Conservation (phyloP, 2,888 invertebrate species). For the Gymnocheta viridis region DNA sequence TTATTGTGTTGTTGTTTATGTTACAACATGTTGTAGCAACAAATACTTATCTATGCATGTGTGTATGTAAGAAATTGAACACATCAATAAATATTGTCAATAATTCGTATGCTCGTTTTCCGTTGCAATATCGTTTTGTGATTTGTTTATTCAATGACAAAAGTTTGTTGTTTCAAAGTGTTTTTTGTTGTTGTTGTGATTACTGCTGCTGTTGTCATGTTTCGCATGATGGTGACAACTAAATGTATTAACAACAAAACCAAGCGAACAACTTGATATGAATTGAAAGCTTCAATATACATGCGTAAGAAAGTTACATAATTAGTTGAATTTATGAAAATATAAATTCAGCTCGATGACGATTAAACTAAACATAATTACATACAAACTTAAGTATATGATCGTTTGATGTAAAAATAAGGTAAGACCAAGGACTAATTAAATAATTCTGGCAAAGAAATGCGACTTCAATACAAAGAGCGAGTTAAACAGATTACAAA, state of each 20-base stretch:
- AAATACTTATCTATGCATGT: background rate
- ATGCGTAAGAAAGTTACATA: too few species aligned
- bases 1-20: slow-evolving; percentile 3
- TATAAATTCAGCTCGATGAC: too few species aligned
- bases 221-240: slow-evolving; percentile 42
- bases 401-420: too few species aligned
- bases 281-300: too few species aligned
- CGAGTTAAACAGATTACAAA: too few species aligned
- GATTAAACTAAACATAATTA: too few species aligned
- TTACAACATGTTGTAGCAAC: slow-evolving; percentile 20
- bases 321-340: too few species aligned
- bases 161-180: slow-evolving; percentile 46
- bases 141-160: slow-evolving; percentile 65
- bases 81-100: slow-evolving; percentile 63
- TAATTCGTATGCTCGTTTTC: slow-evolving; percentile 61
- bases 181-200: slow-evolving; percentile 7
- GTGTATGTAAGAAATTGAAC: background rate
- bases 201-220: slow-evolving; percentile 35
- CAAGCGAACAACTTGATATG: slow-evolving; percentile 40
- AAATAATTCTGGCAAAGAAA: too few species aligned
- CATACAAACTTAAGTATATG: too few species aligned
- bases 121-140: slow-evolving; percentile 51
- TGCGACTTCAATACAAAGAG: too few species aligned
- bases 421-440: too few species aligned
- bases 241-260: background rate